These are phyloP conservation scores for Craterocephalus amniculus DNA, from an alignment of 2,797 vertebrate species.

Conservation along the genomic window DNA sequence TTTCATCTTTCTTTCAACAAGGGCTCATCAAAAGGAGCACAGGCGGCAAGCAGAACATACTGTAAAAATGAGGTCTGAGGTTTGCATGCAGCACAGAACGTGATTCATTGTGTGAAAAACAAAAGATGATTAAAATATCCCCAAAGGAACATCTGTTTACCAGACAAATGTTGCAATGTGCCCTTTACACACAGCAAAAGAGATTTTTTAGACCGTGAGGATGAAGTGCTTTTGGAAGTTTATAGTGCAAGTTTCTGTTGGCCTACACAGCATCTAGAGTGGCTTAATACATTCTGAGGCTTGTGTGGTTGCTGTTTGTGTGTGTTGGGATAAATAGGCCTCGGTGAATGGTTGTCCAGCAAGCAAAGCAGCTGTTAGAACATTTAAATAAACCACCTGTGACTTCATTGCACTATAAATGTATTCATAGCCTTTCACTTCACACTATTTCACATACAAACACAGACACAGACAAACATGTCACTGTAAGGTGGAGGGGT, in stretches of 20 bases:
- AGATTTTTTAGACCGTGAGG: constrained; percentile 43
- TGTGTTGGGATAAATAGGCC: constrained; percentile 17
- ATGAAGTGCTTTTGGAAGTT: constrained; percentile 37
- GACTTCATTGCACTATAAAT: constrained; percentile 45
- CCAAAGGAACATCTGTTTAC: constrained; percentile 51
- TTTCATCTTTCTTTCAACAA: constrained; percentile 36
- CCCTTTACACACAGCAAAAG: constrained; percentile 19
- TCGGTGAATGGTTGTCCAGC: constrained; percentile 5
- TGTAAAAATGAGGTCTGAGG: constrained; percentile 42
- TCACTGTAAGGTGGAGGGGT: too few relatives aligned
- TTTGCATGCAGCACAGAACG: constrained; percentile 35
- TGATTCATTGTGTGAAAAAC: constrained; percentile 46
- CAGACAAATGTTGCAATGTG: constrained; percentile 49
- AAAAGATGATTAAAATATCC: constrained; percentile 41
- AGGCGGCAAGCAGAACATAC: background rate
- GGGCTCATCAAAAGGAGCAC: constrained; percentile 31
- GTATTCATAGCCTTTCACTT: constrained; percentile 44
- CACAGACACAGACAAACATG: too few relatives aligned
- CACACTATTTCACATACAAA: constrained; percentile 29
- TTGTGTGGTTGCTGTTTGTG: constrained; percentile 22
- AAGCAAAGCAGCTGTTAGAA: constrained; percentile 28
- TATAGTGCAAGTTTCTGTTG: constrained; percentile 33
- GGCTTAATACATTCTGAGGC: constrained; percentile 17
- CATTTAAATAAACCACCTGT: constrained; percentile 50
- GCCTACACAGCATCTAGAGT: constrained; percentile 21